Percentiles rank a stretch among this genome's conserved stretches.
These are phyloP conservation scores for Amia ocellicauda DNA, from an alignment of 2,113 vertebrate species.

Conservation along the genomic window DNA sequence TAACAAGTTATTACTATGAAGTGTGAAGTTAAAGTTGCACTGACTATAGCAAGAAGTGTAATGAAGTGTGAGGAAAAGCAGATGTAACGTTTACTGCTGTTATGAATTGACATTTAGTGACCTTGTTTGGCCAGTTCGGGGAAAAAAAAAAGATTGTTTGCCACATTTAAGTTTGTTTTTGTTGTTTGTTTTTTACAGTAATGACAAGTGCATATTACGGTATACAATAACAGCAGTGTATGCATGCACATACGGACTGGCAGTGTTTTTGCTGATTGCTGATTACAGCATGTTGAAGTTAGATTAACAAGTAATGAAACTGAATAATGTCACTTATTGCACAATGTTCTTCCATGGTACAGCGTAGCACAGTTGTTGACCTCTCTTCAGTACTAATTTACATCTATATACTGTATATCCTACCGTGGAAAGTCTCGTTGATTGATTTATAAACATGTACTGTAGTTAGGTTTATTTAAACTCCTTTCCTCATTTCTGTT, in stretches of 20 bases:
- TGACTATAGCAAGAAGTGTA: conserved; percentile 8
- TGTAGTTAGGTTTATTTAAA: conserved; percentile 13
- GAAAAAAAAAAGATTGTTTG: background rate
- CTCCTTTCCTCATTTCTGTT: background rate
- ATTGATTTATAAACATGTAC: conserved; percentile 9
- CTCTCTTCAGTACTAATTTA: conserved; percentile 31
- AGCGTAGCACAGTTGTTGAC: conserved; percentile 45
- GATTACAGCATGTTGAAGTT: conserved; percentile 21
- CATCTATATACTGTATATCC: conserved; percentile 3
- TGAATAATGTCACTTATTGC: conserved; percentile 38
- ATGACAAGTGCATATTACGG: background rate
- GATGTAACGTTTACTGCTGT: conserved; percentile 1
- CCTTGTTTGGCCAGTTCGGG: conserved; percentile 2
- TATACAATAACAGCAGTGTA: conserved; percentile 4
- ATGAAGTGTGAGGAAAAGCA: conserved; percentile 12
- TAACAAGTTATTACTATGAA: conserved; percentile 11
- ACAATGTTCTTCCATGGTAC: conserved; percentile 42
- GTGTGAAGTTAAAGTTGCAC: conserved; percentile 19
- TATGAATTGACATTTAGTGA: background rate
- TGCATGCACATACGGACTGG: background rate
- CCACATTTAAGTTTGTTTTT: background rate
- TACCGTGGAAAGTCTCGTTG: conserved; percentile 1
- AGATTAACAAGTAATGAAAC: conserved; percentile 23
- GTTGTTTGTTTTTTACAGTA: background rate
- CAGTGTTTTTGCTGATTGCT: conserved; percentile 6